These are phyloP conservation scores for Oxytorus armatus DNA, from an alignment of 2,888 invertebrate species.

Conservation along the genomic window DNA sequence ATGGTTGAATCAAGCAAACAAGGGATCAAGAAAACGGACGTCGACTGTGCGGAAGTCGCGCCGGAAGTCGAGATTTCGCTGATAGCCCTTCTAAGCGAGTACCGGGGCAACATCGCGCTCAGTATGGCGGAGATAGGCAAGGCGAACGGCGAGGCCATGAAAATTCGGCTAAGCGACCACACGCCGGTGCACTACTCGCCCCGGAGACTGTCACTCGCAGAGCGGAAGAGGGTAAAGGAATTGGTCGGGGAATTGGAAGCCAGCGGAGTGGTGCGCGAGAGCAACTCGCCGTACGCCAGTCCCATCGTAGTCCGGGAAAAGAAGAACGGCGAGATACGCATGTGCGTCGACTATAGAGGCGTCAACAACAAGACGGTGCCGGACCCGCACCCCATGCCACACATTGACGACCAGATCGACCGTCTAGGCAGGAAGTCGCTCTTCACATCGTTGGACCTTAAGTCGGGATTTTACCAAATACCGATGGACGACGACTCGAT, in stretches of 20 bases:
- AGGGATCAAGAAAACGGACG: neutral
- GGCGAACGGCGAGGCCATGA: constrained; percentile 59
- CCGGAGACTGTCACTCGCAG: constrained; percentile 61
- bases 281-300: constrained; percentile 69
- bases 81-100: constrained; percentile 3
- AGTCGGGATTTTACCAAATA: constrained; percentile 67
- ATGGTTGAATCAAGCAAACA: neutral
- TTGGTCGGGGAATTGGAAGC: constrained; percentile 64
- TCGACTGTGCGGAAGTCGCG: neutral
- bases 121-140: constrained; percentile 23
- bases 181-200: constrained; percentile 67
- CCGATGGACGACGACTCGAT: too few relatives aligned
- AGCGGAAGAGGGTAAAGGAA: constrained; percentile 64
- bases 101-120: constrained; percentile 10
- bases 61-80: neutral
- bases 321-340: constrained; percentile 66
- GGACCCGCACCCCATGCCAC: constrained; percentile 79
- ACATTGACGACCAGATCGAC: constrained; percentile 81
- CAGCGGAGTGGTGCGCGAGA: constrained; percentile 66
- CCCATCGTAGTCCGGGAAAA: constrained; percentile 74
- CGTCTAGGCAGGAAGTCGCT: constrained; percentile 72
- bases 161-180: constrained; percentile 63
- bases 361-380: constrained; percentile 78
- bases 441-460: constrained; percentile 78
- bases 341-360: constrained; percentile 74